Percentiles rank a stretch among this genome's conserved stretches.
Evolutionary conservation across 2,113 vertebrate genomes (phyloP).

Genomic region (Camelus bactrianus): DNA sequence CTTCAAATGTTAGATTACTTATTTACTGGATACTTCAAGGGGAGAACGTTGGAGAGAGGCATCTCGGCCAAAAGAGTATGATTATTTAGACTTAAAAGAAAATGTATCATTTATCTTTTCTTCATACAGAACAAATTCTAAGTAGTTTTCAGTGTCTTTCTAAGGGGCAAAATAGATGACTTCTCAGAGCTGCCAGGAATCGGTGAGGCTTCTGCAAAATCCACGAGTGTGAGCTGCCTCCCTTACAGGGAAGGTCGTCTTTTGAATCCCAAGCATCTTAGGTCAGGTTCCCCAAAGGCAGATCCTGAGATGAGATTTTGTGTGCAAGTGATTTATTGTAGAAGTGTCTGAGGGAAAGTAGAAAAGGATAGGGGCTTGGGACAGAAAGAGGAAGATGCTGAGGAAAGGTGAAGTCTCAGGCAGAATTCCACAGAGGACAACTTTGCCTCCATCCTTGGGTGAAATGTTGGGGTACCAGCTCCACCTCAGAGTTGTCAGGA

Average conservation of each 20-base stretch:
- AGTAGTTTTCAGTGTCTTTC: not conserved
- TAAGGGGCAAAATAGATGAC: not conserved
- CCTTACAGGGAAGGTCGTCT: not conserved
- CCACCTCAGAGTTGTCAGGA: not conserved
- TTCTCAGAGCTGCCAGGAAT: not conserved
- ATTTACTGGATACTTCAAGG: not conserved
- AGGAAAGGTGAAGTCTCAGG: not conserved
- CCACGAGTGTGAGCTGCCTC: not conserved
- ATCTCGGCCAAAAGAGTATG: not conserved
- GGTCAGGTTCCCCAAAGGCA: not conserved
- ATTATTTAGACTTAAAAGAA: slow-evolving; percentile 9
- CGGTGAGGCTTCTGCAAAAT: not conserved
- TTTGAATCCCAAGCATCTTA: not conserved
- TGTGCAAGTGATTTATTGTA: not conserved
- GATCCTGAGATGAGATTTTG: not conserved
- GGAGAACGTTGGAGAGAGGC: not conserved
- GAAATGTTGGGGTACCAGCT: fast-evolving
- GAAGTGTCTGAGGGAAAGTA: not conserved
- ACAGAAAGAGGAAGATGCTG: not conserved
- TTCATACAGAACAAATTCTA: not conserved
- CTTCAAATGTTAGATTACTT: slow-evolving; percentile 24
- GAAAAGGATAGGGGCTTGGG: not conserved
- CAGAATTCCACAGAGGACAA: not conserved
- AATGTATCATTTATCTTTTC: not conserved
- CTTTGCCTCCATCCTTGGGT: not conserved